Conservation (phyloP, 2,113 vertebrate genomes). For the Bubo bubo region DNA sequence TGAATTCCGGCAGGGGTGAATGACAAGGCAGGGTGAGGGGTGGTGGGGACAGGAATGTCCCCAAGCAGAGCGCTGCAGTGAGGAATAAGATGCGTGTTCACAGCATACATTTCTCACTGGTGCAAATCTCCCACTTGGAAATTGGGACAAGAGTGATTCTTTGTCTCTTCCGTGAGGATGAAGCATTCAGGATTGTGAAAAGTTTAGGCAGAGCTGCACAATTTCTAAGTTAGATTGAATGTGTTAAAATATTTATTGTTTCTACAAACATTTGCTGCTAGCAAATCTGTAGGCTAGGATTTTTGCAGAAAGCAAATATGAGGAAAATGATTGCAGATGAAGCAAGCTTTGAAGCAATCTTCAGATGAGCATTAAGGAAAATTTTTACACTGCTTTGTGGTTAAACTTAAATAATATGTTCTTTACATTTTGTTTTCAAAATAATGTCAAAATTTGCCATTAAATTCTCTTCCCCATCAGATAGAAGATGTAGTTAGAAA, state of each 20-base stretch:
- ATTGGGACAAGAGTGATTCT: not conserved
- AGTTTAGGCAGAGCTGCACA: not conserved
- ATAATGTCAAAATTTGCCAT: not conserved
- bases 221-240: not conserved
- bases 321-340: not conserved
- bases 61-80: not conserved
- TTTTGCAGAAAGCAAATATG: not conserved
- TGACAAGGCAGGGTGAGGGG: not conserved
- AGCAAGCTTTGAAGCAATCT: not conserved
- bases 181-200: not conserved
- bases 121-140: not conserved
- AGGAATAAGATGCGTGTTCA: not conserved
- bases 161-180: not conserved
- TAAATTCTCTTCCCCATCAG: not conserved
- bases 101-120: not conserved
- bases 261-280: not conserved
- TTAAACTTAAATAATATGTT: not conserved
- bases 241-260: conserved; percentile 13
- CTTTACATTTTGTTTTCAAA: not conserved
- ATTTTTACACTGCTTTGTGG: not conserved
- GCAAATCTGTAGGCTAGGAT: not conserved
- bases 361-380: not conserved
- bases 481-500: not conserved
- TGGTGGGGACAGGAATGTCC: not conserved
- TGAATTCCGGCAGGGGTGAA: not conserved